phyloP scores from a whole-genome alignment of 2,888 invertebrate genomes.

The Caenorhabditis sp. region DNA sequence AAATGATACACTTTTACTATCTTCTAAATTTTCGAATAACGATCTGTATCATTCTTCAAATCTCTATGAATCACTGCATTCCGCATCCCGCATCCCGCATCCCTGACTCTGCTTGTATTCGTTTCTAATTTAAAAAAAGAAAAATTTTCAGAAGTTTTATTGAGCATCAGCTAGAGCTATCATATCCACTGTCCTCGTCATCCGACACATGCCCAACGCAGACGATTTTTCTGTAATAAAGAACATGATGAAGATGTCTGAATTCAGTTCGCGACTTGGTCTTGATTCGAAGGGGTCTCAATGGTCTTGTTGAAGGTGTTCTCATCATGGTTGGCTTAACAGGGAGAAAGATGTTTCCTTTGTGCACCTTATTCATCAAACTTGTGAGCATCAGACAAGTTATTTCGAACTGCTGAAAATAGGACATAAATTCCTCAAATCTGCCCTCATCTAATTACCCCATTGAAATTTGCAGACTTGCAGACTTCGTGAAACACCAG shows the following conservation, averaged over 20 bases:
- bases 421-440: not conserved
- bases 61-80: conserved; percentile 16
- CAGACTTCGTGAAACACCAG: conserved; percentile 64
- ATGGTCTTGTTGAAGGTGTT: conserved; percentile 1
- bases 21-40: not conserved
- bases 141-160: not conserved
- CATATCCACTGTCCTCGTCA: conserved; percentile 51
- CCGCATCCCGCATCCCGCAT: too few species aligned
- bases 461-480: conserved; percentile 30
- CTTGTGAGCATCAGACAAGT: conserved; percentile 61
- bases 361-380: conserved; percentile 53
- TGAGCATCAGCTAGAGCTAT: conserved; percentile 9
- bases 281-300: conserved; percentile 19
- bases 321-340: conserved; percentile 10
- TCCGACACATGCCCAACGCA: conserved; percentile 9
- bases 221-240: conserved; percentile 24
- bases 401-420: conserved; percentile 64
- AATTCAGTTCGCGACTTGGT: conserved; percentile 15
- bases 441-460: conserved; percentile 37
- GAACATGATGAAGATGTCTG: not conserved
- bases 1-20: too few species aligned
- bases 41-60: conserved; percentile 35
- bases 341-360: conserved; percentile 46
- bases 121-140: not conserved
- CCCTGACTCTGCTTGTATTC: not conserved